Evolutionary conservation across 2,113 vertebrate species (phyloP), one percentile per base, ranked within the genome.

Genomic region (Syngnathoides biaculeatus): DNA sequence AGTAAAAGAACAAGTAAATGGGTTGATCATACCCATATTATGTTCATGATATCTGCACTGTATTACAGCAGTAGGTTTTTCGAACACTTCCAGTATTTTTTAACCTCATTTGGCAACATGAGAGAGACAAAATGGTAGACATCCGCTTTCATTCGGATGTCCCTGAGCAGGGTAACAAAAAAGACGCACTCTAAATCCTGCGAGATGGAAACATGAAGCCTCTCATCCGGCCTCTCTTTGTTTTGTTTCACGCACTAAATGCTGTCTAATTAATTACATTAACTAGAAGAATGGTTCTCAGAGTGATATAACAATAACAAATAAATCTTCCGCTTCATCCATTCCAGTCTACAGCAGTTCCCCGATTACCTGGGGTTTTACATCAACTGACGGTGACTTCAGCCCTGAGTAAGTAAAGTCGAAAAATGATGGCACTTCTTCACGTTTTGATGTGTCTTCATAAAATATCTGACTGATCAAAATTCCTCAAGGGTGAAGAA

Each of bases 201-300:
- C 42, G 57, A 70, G 78, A 81, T 57, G 64, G 50, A 66, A 71
- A 62, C 60, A 43, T 17, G 26, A 62, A 45, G 60, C 40, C 14
- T 62, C 60, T 62, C 73, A 79, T 87, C 73, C 77, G 74, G 79
- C 79, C 64, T 35, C 56, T 72, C 65, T 83, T 89, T 83, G 79
- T 80, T 84, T 79, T 85, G 56, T 86, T 82, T 69, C 70, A n/a
- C 73, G 69, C 71, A 58, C 69, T 82, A 83, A 87, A 85, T 76
- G 77, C 64, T 39, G 70, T 74, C 75, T 81, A 86, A 88, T 86
- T 82, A 81, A 85, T 77, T 80, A 68, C 70, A 86, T 84, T 81
- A 83, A 48, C 27, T 76, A 67, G 58, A 79, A 79, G 74, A 80
- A 76, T 45, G n/a, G 47, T 39, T 81, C 65, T 69, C 61, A 65